A percentile compares a stretch with the other conserved stretches of the same genome.
These are phyloP conservation scores for Ochropleura leucogaster DNA, from an alignment of 2,888 invertebrate genomes.

Conservation along the genomic window DNA sequence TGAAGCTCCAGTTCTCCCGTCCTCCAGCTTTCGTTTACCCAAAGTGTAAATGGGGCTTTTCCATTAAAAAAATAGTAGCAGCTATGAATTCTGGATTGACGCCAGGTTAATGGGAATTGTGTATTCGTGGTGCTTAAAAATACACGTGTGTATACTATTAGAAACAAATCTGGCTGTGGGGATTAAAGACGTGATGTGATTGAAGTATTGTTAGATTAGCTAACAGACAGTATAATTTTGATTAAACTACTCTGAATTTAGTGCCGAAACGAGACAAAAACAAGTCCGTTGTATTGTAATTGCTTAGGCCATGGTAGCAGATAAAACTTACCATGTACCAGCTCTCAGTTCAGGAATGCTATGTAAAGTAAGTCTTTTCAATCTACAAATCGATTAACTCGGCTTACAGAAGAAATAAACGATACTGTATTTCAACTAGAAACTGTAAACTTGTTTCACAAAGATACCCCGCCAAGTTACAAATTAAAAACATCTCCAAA, in stretches of 20 bases:
- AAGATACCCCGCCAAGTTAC: not conserved
- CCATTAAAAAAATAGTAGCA: not conserved
- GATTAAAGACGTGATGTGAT: not conserved
- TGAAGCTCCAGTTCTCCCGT: too few relatives aligned
- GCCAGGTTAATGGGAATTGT: not conserved
- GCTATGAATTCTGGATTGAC: not conserved
- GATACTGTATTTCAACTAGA: not conserved
- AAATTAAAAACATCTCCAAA: conserved; percentile 41
- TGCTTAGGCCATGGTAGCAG: not conserved
- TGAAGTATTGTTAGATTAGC: not conserved
- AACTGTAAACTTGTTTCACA: not conserved
- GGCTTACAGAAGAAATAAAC: not conserved
- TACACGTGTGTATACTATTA: not conserved
- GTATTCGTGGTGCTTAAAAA: not conserved
- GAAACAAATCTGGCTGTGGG: not conserved
- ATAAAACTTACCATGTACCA: not conserved
- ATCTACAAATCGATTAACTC: not conserved
- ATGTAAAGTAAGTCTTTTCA: not conserved
- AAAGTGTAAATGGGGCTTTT: not conserved
- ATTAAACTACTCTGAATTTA: not conserved
- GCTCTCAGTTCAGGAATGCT: not conserved
- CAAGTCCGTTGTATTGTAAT: not conserved
- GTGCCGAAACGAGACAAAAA: not conserved
- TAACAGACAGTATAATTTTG: not conserved
- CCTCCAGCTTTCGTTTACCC: too few relatives aligned